phyloP scores from a whole-genome alignment of 1,140 invertebrate species.

The Hermetia illucens region DNA sequence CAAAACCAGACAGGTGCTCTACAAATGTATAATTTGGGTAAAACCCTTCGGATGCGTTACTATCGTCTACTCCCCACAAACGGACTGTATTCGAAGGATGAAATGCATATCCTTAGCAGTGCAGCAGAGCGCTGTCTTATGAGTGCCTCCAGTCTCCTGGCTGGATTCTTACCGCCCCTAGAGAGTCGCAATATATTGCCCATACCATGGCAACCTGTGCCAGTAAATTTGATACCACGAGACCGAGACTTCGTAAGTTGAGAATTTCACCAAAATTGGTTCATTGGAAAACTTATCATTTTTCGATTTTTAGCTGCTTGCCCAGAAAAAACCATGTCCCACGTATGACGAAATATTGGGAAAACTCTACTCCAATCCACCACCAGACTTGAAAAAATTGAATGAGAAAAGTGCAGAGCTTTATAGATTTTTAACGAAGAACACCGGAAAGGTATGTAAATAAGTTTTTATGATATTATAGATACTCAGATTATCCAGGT shows the following conservation, averaged over 20 bases:
- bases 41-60: conserved; percentile 55
- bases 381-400: conserved; percentile 35
- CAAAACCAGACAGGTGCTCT: conserved; percentile 54
- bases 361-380: conserved; percentile 30
- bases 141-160: conserved; percentile 68
- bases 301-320: conserved; percentile 35
- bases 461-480: neutral
- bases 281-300: conserved; percentile 8
- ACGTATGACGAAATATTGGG: conserved; percentile 43
- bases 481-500: neutral
- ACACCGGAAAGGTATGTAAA: conserved; percentile 39
- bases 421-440: conserved; percentile 44
- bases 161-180: conserved; percentile 66
- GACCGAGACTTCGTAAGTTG: conserved; percentile 51
- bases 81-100: conserved; percentile 40
- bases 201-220: conserved; percentile 75
- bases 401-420: conserved; percentile 41
- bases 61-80: conserved; percentile 45
- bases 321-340: conserved; percentile 46
- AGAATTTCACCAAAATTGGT: conserved; percentile 3
- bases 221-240: conserved; percentile 59
- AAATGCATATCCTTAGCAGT: conserved; percentile 62
- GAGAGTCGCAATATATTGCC: conserved; percentile 54
- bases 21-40: conserved; percentile 61
- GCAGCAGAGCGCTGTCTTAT: conserved; percentile 70